Conservation (phyloP, 2,797 vertebrate species). For the Gouania willdenowi region DNA sequence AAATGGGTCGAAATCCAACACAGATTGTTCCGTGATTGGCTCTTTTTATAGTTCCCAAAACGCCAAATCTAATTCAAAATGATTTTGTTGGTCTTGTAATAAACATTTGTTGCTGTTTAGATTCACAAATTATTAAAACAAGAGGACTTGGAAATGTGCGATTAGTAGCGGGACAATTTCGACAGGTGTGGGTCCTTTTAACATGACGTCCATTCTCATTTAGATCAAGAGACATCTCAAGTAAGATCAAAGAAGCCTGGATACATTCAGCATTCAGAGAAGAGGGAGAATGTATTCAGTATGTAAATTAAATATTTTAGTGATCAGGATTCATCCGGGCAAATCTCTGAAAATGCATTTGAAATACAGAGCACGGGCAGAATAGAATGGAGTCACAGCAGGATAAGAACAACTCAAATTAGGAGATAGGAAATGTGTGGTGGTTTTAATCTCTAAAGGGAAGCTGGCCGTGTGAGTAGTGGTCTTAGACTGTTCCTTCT, state of each 20-base stretch:
- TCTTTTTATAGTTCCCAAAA: no score
- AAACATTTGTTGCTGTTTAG: no score
- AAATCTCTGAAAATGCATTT: slow-evolving; percentile 21
- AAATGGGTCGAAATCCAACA: no score
- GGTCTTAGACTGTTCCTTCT: not conserved
- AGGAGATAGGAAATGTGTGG: not conserved
- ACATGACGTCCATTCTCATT: slow-evolving; percentile 31
- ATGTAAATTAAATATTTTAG: slow-evolving; percentile 50
- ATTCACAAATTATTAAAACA: no score
- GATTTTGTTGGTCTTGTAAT: no score
- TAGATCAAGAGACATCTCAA: slow-evolving; percentile 50
- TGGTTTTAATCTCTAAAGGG: slow-evolving; percentile 14
- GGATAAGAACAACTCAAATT: slow-evolving; percentile 9
- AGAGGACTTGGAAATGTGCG: slow-evolving; percentile 10
- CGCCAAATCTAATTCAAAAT: no score
- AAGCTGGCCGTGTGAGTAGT: slow-evolving; percentile 10
- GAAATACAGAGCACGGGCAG: slow-evolving; percentile 12
- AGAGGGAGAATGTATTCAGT: slow-evolving; percentile 31
- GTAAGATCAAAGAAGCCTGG: slow-evolving; percentile 42
- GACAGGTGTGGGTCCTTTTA: slow-evolving; percentile 19
- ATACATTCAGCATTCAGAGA: slow-evolving; percentile 20
- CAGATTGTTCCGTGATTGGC: no score
- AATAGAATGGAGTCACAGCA: slow-evolving; percentile 1
- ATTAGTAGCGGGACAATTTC: not conserved
- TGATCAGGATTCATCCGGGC: slow-evolving; percentile 32